These are phyloP conservation scores for Nycticryphes semicollaris DNA, from an alignment of 2,113 vertebrate species.

Conservation along the genomic window DNA sequence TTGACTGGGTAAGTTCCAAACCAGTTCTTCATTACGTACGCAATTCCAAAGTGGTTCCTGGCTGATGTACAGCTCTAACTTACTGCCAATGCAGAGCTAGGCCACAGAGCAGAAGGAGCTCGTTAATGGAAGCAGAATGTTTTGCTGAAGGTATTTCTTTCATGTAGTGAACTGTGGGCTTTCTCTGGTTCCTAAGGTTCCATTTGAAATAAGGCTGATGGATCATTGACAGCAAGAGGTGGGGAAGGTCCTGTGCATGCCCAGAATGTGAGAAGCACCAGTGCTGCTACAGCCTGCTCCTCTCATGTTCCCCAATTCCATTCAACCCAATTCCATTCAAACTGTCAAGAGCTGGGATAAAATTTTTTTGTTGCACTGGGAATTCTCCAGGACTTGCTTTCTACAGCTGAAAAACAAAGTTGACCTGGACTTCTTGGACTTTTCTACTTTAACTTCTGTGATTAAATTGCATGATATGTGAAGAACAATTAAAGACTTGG, in stretches of 20 bases:
- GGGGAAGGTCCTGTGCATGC: accelerated
- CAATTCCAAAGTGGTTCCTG: neutral
- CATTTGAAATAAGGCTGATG: neutral
- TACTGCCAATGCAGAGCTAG: neutral
- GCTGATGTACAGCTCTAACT: neutral
- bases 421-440: neutral
- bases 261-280: neutral
- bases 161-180: neutral
- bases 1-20: constrained; percentile 89
- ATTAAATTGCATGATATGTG: neutral
- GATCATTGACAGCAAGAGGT: neutral
- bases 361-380: neutral
- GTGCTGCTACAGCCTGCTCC: neutral
- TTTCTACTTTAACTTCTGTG: neutral
- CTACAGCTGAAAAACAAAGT: neutral
- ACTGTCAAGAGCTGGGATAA: neutral
- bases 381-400: neutral
- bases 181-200: neutral
- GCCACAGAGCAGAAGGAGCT: neutral
- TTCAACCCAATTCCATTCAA: neutral
- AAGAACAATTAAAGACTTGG: neutral
- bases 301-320: neutral
- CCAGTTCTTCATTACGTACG: neutral
- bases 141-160: neutral
- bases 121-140: neutral